Evolutionary conservation across 2,888 invertebrate genomes (phyloP).

Genomic region (Saturnia japonica): DNA sequence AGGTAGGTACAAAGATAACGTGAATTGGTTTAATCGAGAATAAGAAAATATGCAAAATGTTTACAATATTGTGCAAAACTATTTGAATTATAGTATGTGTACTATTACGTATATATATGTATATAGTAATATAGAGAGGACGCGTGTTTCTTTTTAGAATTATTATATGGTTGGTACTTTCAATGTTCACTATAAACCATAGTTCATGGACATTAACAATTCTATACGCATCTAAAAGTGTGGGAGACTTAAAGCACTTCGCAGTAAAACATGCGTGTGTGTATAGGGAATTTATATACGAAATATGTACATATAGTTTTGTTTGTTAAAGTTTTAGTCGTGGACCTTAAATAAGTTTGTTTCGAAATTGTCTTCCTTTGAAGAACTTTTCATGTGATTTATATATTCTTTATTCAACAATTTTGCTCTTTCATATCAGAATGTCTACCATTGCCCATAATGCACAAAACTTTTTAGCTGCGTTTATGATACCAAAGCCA

Average conservation of each 20-base stretch:
- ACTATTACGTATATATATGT: slow-evolving; percentile 18
- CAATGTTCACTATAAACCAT: slow-evolving; percentile 39
- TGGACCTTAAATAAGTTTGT: neutral
- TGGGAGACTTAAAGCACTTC: slow-evolving; percentile 42
- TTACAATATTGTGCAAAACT: neutral
- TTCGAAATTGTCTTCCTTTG: neutral
- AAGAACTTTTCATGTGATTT: neutral
- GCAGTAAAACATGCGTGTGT: slow-evolving; percentile 36
- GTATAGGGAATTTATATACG: slow-evolving; percentile 37
- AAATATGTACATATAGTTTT: slow-evolving; percentile 31
- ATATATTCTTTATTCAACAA: neutral
- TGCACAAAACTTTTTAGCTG: neutral
- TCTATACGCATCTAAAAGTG: slow-evolving; percentile 42
- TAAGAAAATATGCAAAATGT: neutral
- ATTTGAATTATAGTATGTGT: neutral
- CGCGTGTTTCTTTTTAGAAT: slow-evolving; percentile 33
- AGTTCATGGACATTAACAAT: slow-evolving; percentile 42
- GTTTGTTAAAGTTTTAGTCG: slow-evolving; percentile 23
- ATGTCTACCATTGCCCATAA: neutral
- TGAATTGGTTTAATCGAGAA: neutral
- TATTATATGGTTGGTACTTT: slow-evolving; percentile 33
- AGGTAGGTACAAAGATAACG: no score
- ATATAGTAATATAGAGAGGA: slow-evolving; percentile 19
- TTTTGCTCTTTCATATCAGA: neutral
- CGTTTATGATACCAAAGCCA: neutral